These are phyloP conservation scores for Platycercus adscitus DNA, from an alignment of 2,113 vertebrate species.

Conservation along the genomic window DNA sequence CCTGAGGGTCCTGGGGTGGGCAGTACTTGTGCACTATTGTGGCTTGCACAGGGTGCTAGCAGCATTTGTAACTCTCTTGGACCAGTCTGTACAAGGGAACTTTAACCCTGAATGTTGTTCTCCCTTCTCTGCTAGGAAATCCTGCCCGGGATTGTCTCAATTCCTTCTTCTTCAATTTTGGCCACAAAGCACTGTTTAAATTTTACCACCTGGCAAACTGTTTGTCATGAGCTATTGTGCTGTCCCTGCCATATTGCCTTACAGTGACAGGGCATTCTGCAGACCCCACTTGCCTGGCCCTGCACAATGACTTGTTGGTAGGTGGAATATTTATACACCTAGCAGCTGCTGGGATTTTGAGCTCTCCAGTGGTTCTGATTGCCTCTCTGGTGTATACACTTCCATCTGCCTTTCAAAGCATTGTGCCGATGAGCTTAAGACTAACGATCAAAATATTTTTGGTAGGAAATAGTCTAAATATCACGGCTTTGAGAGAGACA, in stretches of 20 bases:
- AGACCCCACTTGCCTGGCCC: background rate
- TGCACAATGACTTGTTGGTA: background rate
- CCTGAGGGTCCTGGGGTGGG: accelerated
- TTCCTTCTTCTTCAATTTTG: background rate
- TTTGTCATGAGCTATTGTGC: background rate
- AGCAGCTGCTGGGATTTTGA: background rate
- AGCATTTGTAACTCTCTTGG: background rate
- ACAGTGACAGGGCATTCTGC: background rate
- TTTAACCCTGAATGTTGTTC: background rate
- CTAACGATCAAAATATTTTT: background rate
- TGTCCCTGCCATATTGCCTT: background rate
- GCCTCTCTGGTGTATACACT: background rate
- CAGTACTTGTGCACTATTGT: background rate
- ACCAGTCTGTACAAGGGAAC: background rate
- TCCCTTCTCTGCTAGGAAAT: background rate
- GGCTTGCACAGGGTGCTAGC: background rate
- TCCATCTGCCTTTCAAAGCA: background rate
- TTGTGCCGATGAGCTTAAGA: background rate
- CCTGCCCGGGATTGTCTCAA: background rate
- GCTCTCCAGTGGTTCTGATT: background rate
- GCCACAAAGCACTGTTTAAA: background rate
- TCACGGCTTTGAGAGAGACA: background rate
- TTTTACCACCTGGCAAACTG: background rate
- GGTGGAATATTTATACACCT: background rate
- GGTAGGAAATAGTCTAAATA: background rate